Base-by-base conservation (phyloP, 2,113 vertebrate genomes). In the Lanius collurio region DNA sequence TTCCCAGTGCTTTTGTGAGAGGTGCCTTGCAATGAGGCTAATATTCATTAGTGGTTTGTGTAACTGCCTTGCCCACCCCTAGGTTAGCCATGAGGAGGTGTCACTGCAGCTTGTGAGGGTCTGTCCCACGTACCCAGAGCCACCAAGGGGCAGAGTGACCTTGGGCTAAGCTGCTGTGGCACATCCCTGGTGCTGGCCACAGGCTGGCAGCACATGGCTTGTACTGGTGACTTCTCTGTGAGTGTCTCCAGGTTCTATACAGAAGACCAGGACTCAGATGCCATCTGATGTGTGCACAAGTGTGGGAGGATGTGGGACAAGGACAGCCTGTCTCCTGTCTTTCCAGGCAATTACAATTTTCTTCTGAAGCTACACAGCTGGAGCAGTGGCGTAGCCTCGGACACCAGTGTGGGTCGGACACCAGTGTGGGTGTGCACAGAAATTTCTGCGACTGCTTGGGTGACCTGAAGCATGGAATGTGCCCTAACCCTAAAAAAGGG, bases 391-490 rank as follows among this genome's bases (percentile, higher is more conserved):
- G 39, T 4, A 83, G 55, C 64, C 33, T 74, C 37, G 0, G 22
- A 81, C 53, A 67, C 42, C 52, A 37, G 2, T 0, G 1, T 21
- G 52, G 31, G 17, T 0, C 37, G 0, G 22, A 81, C 53, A 67
- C 42, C 52, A 37, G 2, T 0, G 1, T 21, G 52, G 31, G 17
- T 0, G 0, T 74, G 28, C 57, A 19, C 12, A 9, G 42, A 65
- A 69, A 11, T 56, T 71, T 76, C 13, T 69, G 59, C 30, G 49
- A 7, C 42, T 52, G 24, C 57, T 50, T 57, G 39, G 68, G 37
- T 71, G 67, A 57, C 42, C 26, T 53, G 13, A 42, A 49, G 49
- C 35, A 7, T 47, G 68, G 75, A 44, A 60, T 0, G 0, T 75
- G 47, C 20, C 53, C 49, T 81, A 31, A 41, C 24, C 31, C 56